Conservation (phyloP, 2,888 invertebrate species). For the Tipula helvola region DNA sequence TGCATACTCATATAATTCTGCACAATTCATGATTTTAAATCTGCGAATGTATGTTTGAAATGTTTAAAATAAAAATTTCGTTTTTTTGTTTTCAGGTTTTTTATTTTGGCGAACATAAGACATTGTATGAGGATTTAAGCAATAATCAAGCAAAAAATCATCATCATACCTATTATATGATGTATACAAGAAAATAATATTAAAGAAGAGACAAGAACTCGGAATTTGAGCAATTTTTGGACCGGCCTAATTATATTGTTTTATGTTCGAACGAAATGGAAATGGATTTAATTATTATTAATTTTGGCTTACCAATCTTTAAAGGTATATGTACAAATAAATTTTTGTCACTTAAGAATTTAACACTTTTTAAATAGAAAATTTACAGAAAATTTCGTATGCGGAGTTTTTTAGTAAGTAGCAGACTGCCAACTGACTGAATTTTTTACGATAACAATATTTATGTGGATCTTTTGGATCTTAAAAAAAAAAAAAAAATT, state of each 20-base stretch:
- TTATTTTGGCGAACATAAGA: not conserved
- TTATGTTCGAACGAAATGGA: not conserved
- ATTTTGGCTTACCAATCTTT: not conserved
- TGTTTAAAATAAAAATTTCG: not conserved
- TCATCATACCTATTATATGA: not conserved
- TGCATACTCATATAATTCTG: slow-evolving; percentile 52
- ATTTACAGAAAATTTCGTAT: not conserved
- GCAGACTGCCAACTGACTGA: not conserved
- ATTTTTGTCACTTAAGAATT: not conserved
- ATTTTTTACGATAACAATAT: not conserved
- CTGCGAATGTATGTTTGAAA: not conserved
- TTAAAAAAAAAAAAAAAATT: not conserved
- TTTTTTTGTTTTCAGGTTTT: not conserved
- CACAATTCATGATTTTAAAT: slow-evolving; percentile 42
- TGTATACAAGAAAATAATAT: not conserved
- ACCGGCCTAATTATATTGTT: not conserved
- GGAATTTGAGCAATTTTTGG: not conserved
- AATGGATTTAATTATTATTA: not conserved
- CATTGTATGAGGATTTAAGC: not conserved
- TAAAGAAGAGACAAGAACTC: not conserved
- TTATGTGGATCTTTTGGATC: not conserved
- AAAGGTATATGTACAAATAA: not conserved
- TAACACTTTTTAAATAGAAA: not conserved
- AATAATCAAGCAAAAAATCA: not conserved
- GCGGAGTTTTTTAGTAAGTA: not conserved